Evolutionary conservation across 2,888 invertebrate species (phyloP).

Genomic region (Troilus luridus): DNA sequence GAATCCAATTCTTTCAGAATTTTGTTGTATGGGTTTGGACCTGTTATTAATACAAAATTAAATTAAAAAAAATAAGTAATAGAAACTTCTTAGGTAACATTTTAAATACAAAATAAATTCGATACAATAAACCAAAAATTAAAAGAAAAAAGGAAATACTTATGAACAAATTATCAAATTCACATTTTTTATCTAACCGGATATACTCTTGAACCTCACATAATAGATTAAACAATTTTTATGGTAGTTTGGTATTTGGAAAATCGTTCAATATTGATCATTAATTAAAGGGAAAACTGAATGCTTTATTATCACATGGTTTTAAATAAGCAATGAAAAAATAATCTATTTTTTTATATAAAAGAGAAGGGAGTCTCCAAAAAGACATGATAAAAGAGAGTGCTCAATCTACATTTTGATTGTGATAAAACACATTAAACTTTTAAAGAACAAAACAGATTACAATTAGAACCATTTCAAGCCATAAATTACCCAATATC

Average conservation of each 20-base stretch:
- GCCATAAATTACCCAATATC: neutral
- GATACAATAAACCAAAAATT: neutral
- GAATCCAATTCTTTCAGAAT: constrained; percentile 76
- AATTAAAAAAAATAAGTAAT: neutral
- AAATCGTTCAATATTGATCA: neutral
- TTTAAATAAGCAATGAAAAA: no score
- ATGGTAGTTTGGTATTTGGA: neutral
- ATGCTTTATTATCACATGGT: no score
- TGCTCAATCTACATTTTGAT: neutral
- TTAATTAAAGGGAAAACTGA: no score
- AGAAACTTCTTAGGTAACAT: neutral
- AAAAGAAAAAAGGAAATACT: neutral
- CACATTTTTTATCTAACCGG: neutral
- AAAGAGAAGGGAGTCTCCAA: no score
- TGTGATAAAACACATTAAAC: neutral
- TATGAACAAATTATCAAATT: neutral
- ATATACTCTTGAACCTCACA: neutral
- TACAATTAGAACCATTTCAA: neutral
- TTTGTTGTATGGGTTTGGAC: constrained; percentile 79
- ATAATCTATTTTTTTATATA: no score
- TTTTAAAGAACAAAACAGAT: neutral
- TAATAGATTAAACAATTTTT: neutral
- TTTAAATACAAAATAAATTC: neutral
- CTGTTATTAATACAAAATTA: constrained; percentile 74
- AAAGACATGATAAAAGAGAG: neutral